Evolutionary conservation across 2,797 vertebrate species (phyloP), one percentile per base, ranked within the genome.

Genomic region (Centropyge bicolor): DNA sequence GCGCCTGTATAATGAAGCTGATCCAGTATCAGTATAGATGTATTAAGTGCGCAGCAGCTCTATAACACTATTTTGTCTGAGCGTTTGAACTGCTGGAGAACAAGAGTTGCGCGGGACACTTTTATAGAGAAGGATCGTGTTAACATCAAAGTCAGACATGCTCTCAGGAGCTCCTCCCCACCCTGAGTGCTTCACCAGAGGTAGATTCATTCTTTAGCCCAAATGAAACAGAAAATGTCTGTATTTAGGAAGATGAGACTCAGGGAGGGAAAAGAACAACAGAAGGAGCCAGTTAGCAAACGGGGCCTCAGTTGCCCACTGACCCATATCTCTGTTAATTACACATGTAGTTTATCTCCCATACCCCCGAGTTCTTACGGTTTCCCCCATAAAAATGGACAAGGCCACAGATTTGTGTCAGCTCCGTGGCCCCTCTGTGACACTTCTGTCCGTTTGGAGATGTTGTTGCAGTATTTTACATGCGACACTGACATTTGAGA

Each of bases 321-420:
- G 88, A 93, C 84, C 87, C 88, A 83, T 72, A 86, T 77, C 86
- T 66, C 70, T 83, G 79, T 88, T 89, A 86, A 90, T 92, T 85
- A 87, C 82, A 75, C 45, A 78, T 59, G 65, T 59, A 67, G 76
- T 85, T 88, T 83, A 74, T 89, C 71, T 81, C 71, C 82, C 80
- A 80, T 78, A 85, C 76, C 70, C 46, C 51, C 38, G 66, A 4
- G 54, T 67, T 52, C 24, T 84, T 62, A 48, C 16, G 74, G 62
- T 70, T 74, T 87, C 70, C 68, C 60, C 52, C 63, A 36, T 80
- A 84, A 84, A 84, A 89, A 48, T n/a, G 51, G 72, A 84, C 66
- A 81, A 62, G 66, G 66, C 38, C 24, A 14, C 66, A 74, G 56
- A 82, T 86, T 86, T 81, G 61, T 82, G 76, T 80, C 83, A 76